These are phyloP conservation scores for Paracanthobrama guichenoti DNA, from an alignment of 2,113 vertebrate species.

Conservation along the genomic window DNA sequence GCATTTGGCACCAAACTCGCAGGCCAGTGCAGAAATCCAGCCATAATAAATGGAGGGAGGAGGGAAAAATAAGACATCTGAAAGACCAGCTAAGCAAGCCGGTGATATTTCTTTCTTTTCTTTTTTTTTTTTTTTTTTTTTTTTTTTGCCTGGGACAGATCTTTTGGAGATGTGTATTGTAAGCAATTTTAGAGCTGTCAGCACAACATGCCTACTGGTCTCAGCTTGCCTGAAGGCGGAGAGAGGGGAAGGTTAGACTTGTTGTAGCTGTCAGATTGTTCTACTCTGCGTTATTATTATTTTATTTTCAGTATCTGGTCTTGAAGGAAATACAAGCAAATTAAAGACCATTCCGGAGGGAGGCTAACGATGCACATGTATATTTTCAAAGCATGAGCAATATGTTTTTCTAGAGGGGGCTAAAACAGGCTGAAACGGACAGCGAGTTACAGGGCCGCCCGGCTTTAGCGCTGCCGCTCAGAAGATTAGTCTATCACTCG, in stretches of 20 bases:
- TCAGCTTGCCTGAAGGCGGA: conserved; percentile 72
- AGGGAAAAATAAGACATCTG: conserved; percentile 75
- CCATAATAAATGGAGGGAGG: conserved; percentile 76
- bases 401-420: conserved; percentile 13
- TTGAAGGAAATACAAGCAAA: conserved; percentile 1
- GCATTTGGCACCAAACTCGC: conserved; percentile 75
- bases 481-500: conserved; percentile 89
- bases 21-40: conserved; percentile 76
- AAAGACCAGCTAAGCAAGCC: conserved; percentile 78
- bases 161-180: conserved; percentile 77
- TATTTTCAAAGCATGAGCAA: conserved; percentile 45
- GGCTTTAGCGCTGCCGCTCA: conserved; percentile 54
- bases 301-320: conserved; percentile 22
- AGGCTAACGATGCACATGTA: background rate
- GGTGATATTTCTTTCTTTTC: conserved; percentile 68
- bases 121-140: conserved; percentile 57
- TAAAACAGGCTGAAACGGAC: conserved; percentile 15
- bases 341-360: background rate
- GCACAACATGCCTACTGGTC: conserved; percentile 78
- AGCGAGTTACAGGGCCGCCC: conserved; percentile 38
- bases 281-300: conserved; percentile 4
- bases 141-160: conserved; percentile 54
- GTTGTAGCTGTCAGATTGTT: conserved; percentile 49
- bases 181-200: conserved; percentile 84
- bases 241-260: conserved; percentile 61